Evolutionary conservation across 2,888 invertebrate species (phyloP), one percentile per base, ranked within the genome.

Genomic region (Toxonevra muliebris): DNA sequence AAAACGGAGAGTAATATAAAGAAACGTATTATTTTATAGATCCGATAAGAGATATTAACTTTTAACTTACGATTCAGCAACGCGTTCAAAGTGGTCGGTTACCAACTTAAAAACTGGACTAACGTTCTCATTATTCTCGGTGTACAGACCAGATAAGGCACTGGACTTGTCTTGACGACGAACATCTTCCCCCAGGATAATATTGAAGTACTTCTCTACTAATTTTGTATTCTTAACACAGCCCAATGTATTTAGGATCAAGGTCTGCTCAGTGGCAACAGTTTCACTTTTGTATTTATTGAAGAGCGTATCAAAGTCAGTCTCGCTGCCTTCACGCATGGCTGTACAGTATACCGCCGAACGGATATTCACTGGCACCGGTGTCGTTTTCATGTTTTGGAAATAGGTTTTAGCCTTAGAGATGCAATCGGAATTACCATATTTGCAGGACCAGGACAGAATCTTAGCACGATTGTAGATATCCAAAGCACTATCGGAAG

Each of bases 311-410:
- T 89, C 77, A 88, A 92, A 95, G 70, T 92, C 90, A 0, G 80
- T 79, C n/a, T 79, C 76, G 0, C 84, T 85, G 0, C 92, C 93
- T 42, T 88, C 81, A n/a, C 89, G 88, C 10, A 95, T 86, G 1
- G 88, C 93, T 19, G 89, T 89, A 79, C 95, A 95, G 84, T 94
- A 95, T 0, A 94, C 92, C 61, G 89, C 88, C 30, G 87, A 84
- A 62, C 92, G 90, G 61, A 90, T 87, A 77, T 94, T 92, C 9
- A 88, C 88, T 20, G 89, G 86, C 41, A 89, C 79, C 7, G 70
- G 67, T 88, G 70, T 69, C 13, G 58, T 59, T 7, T 69, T 50
- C 15, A 75, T 55, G 2, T 73, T 76, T 9, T 77, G 69, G 73
- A 88, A 90, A 43, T 86, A 76, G 19, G 71, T 66, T 13, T 80